Conservation (phyloP, 2,797 vertebrate genomes). For the Onychomys torridus region DNA sequence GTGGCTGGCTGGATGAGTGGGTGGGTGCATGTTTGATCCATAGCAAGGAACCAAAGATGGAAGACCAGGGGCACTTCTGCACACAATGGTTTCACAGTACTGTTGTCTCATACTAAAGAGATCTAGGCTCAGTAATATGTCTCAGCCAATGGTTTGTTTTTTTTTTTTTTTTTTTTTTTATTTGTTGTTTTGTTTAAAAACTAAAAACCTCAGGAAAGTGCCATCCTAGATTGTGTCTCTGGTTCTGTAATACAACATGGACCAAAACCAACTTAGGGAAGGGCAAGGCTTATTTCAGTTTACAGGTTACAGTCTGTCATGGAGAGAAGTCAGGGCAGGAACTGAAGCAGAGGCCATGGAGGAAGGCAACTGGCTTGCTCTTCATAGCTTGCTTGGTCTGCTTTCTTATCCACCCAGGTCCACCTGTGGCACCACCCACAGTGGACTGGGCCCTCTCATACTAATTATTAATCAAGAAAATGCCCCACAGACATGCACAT, state of each 20-base stretch:
- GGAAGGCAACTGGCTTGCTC: neutral
- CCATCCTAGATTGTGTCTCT: neutral
- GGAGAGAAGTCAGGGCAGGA: neutral
- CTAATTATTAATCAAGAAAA: neutral
- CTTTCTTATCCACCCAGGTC: neutral
- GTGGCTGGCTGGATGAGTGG: too few species aligned
- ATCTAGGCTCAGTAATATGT: neutral
- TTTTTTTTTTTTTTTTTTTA: neutral
- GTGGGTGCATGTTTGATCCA: neutral
- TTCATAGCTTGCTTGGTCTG: neutral
- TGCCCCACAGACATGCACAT: neutral
- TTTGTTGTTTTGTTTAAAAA: neutral
- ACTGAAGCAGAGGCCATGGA: neutral
- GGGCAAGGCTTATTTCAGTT: neutral
- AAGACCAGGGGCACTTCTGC: neutral
- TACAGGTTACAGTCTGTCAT: neutral
- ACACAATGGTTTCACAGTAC: neutral
- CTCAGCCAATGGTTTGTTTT: neutral
- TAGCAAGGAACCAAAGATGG: neutral
- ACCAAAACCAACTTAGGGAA: neutral
- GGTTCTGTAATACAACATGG: neutral
- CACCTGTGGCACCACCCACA: neutral
- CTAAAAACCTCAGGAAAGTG: neutral
- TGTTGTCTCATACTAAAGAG: neutral
- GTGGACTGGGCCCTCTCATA: neutral